These are phyloP conservation scores for Agonopterix arenella DNA, from an alignment of 2,888 invertebrate genomes.

Conservation along the genomic window DNA sequence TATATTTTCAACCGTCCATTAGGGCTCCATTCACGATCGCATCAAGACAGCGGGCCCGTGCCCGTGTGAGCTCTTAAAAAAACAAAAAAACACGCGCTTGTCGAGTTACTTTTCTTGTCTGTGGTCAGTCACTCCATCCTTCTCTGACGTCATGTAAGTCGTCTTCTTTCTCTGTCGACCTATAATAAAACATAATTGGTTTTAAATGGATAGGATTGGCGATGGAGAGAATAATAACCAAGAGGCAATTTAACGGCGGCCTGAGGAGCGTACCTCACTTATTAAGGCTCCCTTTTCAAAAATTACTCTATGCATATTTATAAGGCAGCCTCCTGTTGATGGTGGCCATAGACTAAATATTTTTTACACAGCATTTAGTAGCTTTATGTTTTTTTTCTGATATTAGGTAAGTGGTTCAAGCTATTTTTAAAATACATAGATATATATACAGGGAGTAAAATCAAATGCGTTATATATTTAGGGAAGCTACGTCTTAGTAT, in stretches of 20 bases:
- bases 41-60: slow-evolving; percentile 41
- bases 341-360: slow-evolving; percentile 24
- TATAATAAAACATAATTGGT: slow-evolving; percentile 73
- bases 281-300: slow-evolving; percentile 39
- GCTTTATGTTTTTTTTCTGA: too few species aligned
- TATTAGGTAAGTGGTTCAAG: too few species aligned
- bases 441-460: too few species aligned
- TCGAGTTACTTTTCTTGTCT: slow-evolving; percentile 24
- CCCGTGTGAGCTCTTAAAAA: slow-evolving; percentile 27
- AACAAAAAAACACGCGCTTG: slow-evolving; percentile 18
- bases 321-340: slow-evolving; percentile 26
- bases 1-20: slow-evolving; percentile 62
- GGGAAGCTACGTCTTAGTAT: too few species aligned
- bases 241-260: slow-evolving; percentile 52
- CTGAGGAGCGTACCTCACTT: slow-evolving; percentile 19
- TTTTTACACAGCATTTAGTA: too few species aligned
- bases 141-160: slow-evolving; percentile 26
- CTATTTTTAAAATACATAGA: too few species aligned
- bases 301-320: slow-evolving; percentile 63
- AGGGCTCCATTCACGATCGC: slow-evolving; percentile 51
- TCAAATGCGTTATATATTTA: too few species aligned
- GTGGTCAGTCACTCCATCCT: slow-evolving; percentile 34
- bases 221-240: slow-evolving; percentile 48
- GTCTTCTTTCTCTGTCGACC: slow-evolving; percentile 39
- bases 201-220: slow-evolving; percentile 74